Evolutionary conservation across 1,140 invertebrate genomes (phyloP).

Genomic region (Anastrepha ludens): DNA sequence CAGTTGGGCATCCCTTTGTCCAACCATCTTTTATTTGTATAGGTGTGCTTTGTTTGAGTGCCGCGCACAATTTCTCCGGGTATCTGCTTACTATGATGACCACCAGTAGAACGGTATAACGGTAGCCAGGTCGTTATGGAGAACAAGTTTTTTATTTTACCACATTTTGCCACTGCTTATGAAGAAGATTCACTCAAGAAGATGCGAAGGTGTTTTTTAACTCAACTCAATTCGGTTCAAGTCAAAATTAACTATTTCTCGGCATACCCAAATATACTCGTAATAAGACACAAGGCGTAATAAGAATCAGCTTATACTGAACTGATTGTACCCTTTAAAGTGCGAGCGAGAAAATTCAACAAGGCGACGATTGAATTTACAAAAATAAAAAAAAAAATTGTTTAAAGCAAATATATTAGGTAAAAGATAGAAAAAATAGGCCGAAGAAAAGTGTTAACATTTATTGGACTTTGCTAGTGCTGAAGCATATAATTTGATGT

Average conservation of each 20-base stretch:
- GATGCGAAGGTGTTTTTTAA: neutral
- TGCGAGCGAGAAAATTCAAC: neutral
- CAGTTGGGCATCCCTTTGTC: conserved; percentile 34
- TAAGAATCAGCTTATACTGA: neutral
- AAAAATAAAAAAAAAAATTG: neutral
- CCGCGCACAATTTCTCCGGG: neutral
- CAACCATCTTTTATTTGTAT: conserved; percentile 13
- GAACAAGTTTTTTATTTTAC: conserved; percentile 30
- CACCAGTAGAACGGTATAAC: neutral
- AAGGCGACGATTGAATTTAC: neutral
- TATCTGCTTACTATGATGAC: neutral
- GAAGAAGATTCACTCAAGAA: conserved; percentile 12
- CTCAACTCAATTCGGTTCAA: neutral
- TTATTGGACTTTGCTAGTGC: neutral
- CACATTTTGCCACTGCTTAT: neutral
- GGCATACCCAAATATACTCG: no score
- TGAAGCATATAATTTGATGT: neutral
- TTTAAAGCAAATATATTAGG: conserved; percentile 11
- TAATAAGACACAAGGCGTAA: neutral
- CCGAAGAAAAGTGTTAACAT: neutral
- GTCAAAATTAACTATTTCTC: neutral
- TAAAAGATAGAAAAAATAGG: neutral
- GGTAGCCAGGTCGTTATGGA: neutral
- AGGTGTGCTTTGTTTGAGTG: neutral
- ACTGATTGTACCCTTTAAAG: neutral